phyloP scores from a whole-genome alignment of 2,113 vertebrate species.

The Todiramphus chloris region DNA sequence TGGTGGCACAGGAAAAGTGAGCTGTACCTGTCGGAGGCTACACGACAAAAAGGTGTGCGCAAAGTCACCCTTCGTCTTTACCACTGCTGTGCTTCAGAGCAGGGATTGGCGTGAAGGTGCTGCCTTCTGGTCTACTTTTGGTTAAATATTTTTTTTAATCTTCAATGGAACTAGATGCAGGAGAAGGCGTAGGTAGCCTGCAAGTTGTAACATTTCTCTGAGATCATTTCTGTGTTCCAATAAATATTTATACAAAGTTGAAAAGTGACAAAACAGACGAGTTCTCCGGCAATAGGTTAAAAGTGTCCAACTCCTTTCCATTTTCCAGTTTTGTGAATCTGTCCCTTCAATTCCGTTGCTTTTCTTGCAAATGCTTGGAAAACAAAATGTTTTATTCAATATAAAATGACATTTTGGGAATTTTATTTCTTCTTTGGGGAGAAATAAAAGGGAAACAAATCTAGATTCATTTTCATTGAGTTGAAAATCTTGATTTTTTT shows the following conservation, averaged over 20 bases:
- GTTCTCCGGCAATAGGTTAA: not conserved
- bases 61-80: not conserved
- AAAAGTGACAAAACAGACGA: constrained; percentile 19
- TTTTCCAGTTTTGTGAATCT: not conserved
- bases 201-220: constrained; percentile 6
- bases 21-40: not conserved
- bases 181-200: not conserved
- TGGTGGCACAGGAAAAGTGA: not conserved
- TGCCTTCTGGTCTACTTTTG: not conserved
- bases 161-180: not conserved
- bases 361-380: constrained; percentile 14
- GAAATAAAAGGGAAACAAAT: not conserved
- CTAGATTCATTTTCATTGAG: not conserved
- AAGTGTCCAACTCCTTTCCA: not conserved
- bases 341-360: constrained; percentile 2
- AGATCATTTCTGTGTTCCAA: not conserved
- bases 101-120: not conserved
- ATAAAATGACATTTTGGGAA: not conserved
- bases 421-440: not conserved
- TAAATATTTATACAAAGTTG: constrained; percentile 28
- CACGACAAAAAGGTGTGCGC: fast-evolving
- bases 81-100: not conserved
- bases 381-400: not conserved
- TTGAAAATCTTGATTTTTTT: not conserved
- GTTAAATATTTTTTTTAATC: not conserved